phyloP scores from a whole-genome alignment of 2,888 invertebrate genomes.

The Prosapia bicincta region DNA sequence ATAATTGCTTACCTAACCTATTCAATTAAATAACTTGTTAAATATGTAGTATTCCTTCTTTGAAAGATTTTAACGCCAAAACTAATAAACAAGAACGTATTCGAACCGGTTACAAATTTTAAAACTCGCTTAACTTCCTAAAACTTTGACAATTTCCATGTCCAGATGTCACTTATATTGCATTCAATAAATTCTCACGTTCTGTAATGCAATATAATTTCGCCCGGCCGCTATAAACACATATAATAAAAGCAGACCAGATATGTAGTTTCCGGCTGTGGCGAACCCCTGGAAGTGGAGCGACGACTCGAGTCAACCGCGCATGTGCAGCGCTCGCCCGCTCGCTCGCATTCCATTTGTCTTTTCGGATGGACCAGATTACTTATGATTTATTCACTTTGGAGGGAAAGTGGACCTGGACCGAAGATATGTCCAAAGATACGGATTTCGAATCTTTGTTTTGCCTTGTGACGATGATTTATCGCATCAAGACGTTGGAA shows the following conservation, averaged over 20 bases:
- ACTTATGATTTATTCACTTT: not conserved
- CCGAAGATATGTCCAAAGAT: not conserved
- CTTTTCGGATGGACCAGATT: not conserved
- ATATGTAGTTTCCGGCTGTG: not conserved
- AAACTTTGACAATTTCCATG: not conserved
- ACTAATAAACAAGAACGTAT: too few species aligned
- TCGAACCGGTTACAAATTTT: too few species aligned
- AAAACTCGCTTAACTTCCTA: too few species aligned
- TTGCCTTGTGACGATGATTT: not conserved
- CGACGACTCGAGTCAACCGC: not conserved
- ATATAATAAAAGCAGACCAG: not conserved
- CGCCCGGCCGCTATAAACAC: too few species aligned
- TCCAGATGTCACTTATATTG: not conserved
- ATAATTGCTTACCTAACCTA: too few species aligned
- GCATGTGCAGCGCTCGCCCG: not conserved
- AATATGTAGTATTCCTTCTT: too few species aligned
- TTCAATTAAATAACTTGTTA: too few species aligned
- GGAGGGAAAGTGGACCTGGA: not conserved
- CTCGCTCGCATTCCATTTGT: not conserved
- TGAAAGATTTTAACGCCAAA: too few species aligned
- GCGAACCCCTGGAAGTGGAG: not conserved
- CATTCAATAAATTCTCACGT: not conserved
- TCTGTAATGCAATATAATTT: too few species aligned
- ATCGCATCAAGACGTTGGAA: not conserved
- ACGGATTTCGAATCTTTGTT: not conserved